Evolutionary conservation across 2,113 vertebrate species (phyloP).

Genomic region (Periophthalmodon schlosseri): DNA sequence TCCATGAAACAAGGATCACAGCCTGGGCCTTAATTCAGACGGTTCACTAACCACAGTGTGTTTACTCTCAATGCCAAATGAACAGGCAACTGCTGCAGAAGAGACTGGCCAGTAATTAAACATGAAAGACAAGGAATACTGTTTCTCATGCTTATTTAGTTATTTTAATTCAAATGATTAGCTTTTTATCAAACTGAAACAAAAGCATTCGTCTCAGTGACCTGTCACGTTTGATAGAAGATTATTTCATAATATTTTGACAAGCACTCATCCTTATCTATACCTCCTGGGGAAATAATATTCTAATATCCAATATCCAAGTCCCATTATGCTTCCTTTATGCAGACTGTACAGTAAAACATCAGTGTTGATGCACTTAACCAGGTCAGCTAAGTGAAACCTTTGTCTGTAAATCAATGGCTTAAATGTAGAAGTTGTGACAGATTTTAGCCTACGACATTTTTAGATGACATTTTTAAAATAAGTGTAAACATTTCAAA

Average conservation of each 20-base stretch:
- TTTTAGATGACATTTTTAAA: too few species aligned
- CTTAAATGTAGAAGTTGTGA: slow-evolving; percentile 13
- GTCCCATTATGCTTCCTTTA: too few species aligned
- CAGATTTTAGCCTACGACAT: slow-evolving; percentile 23
- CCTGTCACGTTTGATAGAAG: background rate
- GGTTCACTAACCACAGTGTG: slow-evolving; percentile 37
- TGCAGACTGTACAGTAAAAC: background rate
- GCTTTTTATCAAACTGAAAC: background rate
- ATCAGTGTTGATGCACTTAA: background rate
- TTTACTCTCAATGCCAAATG: slow-evolving; percentile 41
- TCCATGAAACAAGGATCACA: slow-evolving; percentile 40
- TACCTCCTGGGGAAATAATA: background rate
- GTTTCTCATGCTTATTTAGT: background rate
- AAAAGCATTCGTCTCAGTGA: background rate
- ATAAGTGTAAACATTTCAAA: background rate
- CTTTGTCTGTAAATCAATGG: background rate
- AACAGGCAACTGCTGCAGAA: slow-evolving; percentile 38
- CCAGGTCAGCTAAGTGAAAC: background rate
- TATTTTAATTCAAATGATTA: too few species aligned
- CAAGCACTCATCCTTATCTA: background rate
- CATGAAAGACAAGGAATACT: slow-evolving; percentile 24
- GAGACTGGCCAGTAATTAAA: slow-evolving; percentile 12
- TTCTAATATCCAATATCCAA: background rate
- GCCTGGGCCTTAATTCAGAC: slow-evolving; percentile 31
- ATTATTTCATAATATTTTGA: background rate